A percentile compares a stretch with the other conserved stretches of the same genome.
Evolutionary conservation across 2,888 invertebrate genomes (phyloP).

Genomic region (Labia minor): DNA sequence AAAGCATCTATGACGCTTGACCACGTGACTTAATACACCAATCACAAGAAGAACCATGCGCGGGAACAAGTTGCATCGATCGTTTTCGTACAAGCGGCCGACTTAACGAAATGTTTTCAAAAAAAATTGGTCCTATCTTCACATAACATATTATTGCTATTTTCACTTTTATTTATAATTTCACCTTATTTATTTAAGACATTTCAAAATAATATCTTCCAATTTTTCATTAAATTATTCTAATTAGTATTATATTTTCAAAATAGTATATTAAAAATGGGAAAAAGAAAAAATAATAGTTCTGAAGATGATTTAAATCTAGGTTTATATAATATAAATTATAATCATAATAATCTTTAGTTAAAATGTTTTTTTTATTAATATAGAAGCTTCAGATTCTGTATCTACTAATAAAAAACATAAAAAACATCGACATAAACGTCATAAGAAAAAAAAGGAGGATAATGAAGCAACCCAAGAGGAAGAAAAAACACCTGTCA

Average conservation of each 20-base stretch:
- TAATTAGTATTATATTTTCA: too few species aligned
- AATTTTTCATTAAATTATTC: too few species aligned
- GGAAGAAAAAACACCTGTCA: conserved; percentile 21
- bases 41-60: conserved; percentile 28
- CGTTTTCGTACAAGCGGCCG: background rate
- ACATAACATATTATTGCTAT: too few species aligned
- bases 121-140: too few species aligned
- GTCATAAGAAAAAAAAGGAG: conserved; percentile 27
- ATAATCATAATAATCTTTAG: background rate
- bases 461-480: conserved; percentile 25
- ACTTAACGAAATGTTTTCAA: background rate
- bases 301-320: conserved; percentile 22
- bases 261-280: conserved; percentile 17
- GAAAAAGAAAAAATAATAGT: conserved; percentile 22
- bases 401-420: conserved; percentile 28
- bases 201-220: background rate
- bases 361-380: background rate
- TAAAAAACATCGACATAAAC: conserved; percentile 31
- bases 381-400: conserved; percentile 20
- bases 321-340: conserved; percentile 16
- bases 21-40: conserved; percentile 37
- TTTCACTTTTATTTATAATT: conserved; percentile 1
- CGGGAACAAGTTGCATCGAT: conserved; percentile 18
- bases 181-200: background rate
- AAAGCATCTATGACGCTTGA: conserved; percentile 28